phyloP scores from a whole-genome alignment of 2,797 vertebrate genomes.

The Petrocephalus schoutedeni region DNA sequence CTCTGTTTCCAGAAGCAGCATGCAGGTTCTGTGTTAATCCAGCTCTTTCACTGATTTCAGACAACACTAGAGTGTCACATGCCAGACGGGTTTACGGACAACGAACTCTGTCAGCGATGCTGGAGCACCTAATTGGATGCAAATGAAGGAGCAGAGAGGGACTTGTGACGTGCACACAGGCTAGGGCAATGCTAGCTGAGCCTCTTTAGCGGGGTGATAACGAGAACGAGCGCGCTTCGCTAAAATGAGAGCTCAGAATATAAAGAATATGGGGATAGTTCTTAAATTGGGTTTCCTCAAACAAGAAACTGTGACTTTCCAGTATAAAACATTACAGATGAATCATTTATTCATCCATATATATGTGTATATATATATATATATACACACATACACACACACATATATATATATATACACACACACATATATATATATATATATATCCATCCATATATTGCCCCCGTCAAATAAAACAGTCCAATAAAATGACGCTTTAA shows the following conservation, averaged over 20 bases:
- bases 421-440: no score
- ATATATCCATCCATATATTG: no score
- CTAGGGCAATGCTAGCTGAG: not conserved
- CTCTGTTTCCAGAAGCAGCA: constrained; percentile 16
- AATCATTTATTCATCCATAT: no score
- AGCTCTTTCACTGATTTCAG: not conserved
- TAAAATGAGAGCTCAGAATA: not conserved
- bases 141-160: not conserved
- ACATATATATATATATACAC: no score
- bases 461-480: not conserved
- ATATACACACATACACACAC: no score
- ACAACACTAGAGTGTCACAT: constrained; percentile 10
- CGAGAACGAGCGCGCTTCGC: not conserved
- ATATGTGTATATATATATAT: no score
- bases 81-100: not conserved
- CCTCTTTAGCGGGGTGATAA: not conserved
- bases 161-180: not conserved
- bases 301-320: not conserved
- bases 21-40: not conserved
- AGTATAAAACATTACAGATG: not conserved
- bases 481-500: not conserved
- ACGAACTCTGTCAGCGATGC: not conserved
- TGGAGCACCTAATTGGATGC: not conserved
- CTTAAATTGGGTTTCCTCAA: not conserved
- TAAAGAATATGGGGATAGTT: no score